Evolutionary conservation across 2,797 vertebrate species (phyloP).

Genomic region (Furcifer pardalis): DNA sequence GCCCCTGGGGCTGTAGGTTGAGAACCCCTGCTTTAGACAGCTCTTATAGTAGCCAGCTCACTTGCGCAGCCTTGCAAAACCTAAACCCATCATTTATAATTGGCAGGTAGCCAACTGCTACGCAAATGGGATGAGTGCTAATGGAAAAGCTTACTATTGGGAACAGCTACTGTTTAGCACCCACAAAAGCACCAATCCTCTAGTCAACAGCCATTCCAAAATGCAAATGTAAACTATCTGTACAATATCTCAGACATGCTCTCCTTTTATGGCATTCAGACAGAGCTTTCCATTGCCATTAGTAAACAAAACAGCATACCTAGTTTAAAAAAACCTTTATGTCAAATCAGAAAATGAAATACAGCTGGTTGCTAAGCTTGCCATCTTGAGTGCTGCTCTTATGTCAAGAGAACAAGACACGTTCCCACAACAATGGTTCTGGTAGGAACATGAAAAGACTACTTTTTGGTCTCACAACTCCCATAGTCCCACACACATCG

Average conservation of each 20-base stretch:
- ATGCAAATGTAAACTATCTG: slow-evolving; percentile 29
- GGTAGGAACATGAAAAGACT: background rate
- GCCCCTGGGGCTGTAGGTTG: no score
- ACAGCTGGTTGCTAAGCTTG: background rate
- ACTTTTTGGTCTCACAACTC: background rate
- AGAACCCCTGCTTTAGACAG: background rate
- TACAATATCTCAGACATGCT: slow-evolving; percentile 1
- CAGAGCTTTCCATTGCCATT: background rate
- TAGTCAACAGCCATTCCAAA: slow-evolving; percentile 20
- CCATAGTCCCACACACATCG: background rate
- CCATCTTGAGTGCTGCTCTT: background rate
- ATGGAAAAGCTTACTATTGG: slow-evolving; percentile 9
- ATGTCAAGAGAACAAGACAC: background rate
- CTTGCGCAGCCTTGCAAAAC: background rate
- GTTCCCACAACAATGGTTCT: background rate
- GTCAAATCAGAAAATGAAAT: background rate
- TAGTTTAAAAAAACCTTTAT: slow-evolving; percentile 5
- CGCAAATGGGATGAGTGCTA: background rate
- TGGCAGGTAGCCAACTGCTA: background rate
- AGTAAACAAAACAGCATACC: slow-evolving; percentile 17
- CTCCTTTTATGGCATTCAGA: slow-evolving; percentile 28
- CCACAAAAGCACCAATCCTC: background rate
- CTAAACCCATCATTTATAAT: background rate
- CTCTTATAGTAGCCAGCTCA: background rate
- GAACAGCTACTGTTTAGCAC: background rate